A percentile compares a stretch with the other conserved stretches of the same genome.
Conservation (phyloP, 2,888 invertebrate species). For the Noctua comes region DNA sequence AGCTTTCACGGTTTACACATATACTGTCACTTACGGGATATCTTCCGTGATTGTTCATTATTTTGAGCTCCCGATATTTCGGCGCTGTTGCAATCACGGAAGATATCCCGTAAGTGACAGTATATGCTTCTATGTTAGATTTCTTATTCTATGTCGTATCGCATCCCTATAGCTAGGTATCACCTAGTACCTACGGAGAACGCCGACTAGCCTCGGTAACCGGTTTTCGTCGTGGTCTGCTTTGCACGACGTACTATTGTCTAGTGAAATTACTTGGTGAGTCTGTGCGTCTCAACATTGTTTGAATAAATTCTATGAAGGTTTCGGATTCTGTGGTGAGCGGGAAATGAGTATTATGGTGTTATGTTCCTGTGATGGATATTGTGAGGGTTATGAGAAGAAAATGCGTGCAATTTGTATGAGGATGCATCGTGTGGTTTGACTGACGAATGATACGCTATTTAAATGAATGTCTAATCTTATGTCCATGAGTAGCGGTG, state of each 20-base stretch:
- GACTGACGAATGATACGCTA: background rate
- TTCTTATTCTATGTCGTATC: slow-evolving; percentile 29
- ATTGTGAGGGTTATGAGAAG: slow-evolving; percentile 14
- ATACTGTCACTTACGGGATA: no score
- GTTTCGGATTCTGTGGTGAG: slow-evolving; percentile 62
- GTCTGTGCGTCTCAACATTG: slow-evolving; percentile 44
- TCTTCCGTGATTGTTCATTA: no score
- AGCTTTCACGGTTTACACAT: no score
- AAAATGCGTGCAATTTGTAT: background rate
- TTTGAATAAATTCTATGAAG: slow-evolving; percentile 57
- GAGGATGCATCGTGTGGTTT: background rate
- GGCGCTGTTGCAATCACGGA: no score
- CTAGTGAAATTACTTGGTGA: slow-evolving; percentile 77
- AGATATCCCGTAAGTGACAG: no score
- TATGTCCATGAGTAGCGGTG: background rate
- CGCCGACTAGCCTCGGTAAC: slow-evolving; percentile 73
- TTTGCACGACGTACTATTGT: slow-evolving; percentile 83
- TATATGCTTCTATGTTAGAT: slow-evolving; percentile 5
- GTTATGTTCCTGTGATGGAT: slow-evolving; percentile 35
- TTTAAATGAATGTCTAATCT: background rate
- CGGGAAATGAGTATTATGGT: slow-evolving; percentile 44
- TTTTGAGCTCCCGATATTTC: no score
- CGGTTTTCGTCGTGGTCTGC: slow-evolving; percentile 81
- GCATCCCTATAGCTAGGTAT: slow-evolving; percentile 28
- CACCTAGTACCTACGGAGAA: slow-evolving; percentile 28